Evolutionary conservation across 2,888 invertebrate genomes (phyloP).

Genomic region (Chymomyza fuscimana): DNA sequence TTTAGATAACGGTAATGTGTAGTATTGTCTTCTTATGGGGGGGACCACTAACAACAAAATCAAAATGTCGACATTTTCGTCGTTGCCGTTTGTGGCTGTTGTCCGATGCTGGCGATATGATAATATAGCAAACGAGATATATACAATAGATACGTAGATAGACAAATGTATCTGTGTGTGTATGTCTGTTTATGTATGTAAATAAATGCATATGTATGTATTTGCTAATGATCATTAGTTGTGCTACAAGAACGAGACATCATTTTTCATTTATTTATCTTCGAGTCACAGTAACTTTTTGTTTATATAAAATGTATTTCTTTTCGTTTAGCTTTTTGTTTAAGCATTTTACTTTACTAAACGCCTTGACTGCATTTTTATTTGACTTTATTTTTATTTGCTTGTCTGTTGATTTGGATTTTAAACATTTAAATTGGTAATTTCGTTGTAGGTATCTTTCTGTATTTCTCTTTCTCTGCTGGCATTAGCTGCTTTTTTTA

Average conservation of each 20-base stretch:
- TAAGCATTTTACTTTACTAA: conserved; percentile 36
- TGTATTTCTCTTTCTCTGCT: conserved; percentile 32
- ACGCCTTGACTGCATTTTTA: conserved; percentile 57
- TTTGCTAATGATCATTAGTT: conserved; percentile 57
- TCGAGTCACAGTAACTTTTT: conserved; percentile 17
- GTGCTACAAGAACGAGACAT: conserved; percentile 44
- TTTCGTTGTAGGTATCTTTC: conserved; percentile 34
- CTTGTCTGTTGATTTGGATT: conserved; percentile 41
- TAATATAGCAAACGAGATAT: conserved; percentile 19
- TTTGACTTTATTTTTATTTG: conserved; percentile 67
- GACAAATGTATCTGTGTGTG: not conserved
- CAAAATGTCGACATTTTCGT: conserved; percentile 55
- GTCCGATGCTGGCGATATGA: conserved; percentile 60
- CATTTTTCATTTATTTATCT: conserved; percentile 50
- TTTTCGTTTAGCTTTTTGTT: conserved; percentile 25
- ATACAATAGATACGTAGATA: conserved; percentile 17
- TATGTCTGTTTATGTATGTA: not conserved
- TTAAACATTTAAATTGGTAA: conserved; percentile 70
- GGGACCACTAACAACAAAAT: conserved; percentile 55
- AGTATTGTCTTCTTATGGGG: conserved; percentile 49
- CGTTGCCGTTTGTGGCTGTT: conserved; percentile 24
- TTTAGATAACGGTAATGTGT: conserved; percentile 55
- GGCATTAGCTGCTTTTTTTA: conserved; percentile 29
- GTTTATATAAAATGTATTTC: conserved; percentile 51
- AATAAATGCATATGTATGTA: conserved; percentile 36